Percentiles rank a stretch among this genome's conserved stretches.
Evolutionary conservation across 2,797 vertebrate species (phyloP).

Genomic region (Remorina albescens): DNA sequence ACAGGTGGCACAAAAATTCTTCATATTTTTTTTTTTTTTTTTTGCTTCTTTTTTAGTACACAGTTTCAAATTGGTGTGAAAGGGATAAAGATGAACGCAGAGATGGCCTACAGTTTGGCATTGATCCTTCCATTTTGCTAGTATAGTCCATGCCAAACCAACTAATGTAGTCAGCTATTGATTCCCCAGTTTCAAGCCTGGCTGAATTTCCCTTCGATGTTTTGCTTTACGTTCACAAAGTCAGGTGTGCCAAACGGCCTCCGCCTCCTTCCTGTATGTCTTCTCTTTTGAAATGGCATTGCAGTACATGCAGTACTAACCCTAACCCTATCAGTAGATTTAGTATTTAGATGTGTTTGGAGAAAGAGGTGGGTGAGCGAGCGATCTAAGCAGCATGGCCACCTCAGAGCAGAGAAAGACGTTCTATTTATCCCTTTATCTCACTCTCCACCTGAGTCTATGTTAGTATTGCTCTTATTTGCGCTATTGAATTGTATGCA

Average conservation of each 20-base stretch:
- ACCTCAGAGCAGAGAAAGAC: constrained; percentile 22
- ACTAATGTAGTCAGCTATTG: constrained; percentile 81
- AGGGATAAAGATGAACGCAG: constrained; percentile 59
- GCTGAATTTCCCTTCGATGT: constrained; percentile 63
- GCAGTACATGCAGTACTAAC: background rate
- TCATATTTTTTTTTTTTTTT: background rate
- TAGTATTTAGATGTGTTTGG: constrained; percentile 25
- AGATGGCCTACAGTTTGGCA: constrained; percentile 70
- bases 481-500: constrained; percentile 45
- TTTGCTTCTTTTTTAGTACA: background rate
- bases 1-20: constrained; percentile 3
- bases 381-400: constrained; percentile 33
- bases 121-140: constrained; percentile 73
- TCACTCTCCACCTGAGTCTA: constrained; percentile 35
- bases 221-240: constrained; percentile 67
- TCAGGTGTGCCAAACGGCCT: constrained; percentile 54
- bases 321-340: constrained; percentile 18
- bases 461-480: constrained; percentile 48
- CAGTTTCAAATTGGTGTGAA: constrained; percentile 31
- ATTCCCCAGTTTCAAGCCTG: constrained; percentile 73
- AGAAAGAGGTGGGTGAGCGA: constrained; percentile 16
- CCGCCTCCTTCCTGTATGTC: constrained; percentile 24
- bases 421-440: constrained; percentile 54
- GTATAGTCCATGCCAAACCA: constrained; percentile 74
- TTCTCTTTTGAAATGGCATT: background rate